A percentile compares a stretch with the other conserved stretches of the same genome.
phyloP scores from a whole-genome alignment of 2,113 vertebrate species.

The Gallinago paraguaiae region DNA sequence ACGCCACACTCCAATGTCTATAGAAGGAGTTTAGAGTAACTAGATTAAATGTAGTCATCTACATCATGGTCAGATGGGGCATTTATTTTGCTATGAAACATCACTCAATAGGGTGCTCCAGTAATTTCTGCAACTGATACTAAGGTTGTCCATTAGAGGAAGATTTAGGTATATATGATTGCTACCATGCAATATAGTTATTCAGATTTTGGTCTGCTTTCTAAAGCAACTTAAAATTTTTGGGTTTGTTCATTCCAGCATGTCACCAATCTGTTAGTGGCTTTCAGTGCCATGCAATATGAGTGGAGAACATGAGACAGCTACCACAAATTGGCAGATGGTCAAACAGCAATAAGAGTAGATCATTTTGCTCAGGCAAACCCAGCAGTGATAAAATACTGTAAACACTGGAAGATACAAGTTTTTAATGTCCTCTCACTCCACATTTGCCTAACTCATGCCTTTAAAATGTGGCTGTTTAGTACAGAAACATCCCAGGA shows the following conservation, averaged over 20 bases:
- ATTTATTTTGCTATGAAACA: not conserved
- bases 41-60: not conserved
- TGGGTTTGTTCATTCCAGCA: not conserved
- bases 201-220: not conserved
- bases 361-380: not conserved
- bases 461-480: not conserved
- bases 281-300: not conserved
- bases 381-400: not conserved
- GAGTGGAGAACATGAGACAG: not conserved
- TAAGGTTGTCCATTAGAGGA: not conserved
- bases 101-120: not conserved
- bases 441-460: not conserved
- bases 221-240: not conserved
- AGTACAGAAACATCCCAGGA: not conserved
- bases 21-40: not conserved
- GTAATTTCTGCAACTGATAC: not conserved
- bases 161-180: not conserved
- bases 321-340: not conserved
- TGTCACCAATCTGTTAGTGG: not conserved
- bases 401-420: not conserved
- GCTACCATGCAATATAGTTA: not conserved
- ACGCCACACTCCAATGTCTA: not conserved
- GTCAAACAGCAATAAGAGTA: not conserved
- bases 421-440: not conserved
- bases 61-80: not conserved